Evolutionary conservation across 2,888 invertebrate genomes (phyloP).

Genomic region (Tetropium fuscum): DNA sequence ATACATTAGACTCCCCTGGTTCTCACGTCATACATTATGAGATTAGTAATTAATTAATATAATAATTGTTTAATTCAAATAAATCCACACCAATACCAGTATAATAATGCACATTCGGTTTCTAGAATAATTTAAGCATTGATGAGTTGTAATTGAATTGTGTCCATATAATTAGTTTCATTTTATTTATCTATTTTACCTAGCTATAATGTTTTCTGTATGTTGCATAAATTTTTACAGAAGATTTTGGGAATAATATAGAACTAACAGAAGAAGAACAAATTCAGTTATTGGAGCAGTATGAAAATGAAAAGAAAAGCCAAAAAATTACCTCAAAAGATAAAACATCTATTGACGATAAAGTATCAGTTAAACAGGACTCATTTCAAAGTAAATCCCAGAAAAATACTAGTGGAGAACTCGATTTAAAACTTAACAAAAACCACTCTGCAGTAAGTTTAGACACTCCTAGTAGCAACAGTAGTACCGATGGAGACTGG

Average conservation of each 20-base stretch:
- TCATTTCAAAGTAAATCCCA: conserved; percentile 38
- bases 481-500: conserved; percentile 66
- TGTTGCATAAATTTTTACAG: too few relatives aligned
- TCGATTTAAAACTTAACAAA: conserved; percentile 50
- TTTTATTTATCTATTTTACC: too few relatives aligned
- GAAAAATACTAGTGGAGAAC: conserved; percentile 32
- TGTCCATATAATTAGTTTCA: too few relatives aligned
- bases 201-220: too few relatives aligned
- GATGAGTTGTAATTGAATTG: too few relatives aligned
- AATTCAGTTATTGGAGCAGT: conserved; percentile 74
- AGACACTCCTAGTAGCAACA: conserved; percentile 57
- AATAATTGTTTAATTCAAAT: too few relatives aligned
- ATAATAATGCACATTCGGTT: too few relatives aligned
- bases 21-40: too few relatives aligned
- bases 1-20: too few relatives aligned
- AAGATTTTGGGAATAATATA: conserved; percentile 74
- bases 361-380: conserved; percentile 46
- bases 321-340: conserved; percentile 40
- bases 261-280: conserved; percentile 80
- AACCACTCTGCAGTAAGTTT: conserved; percentile 54
- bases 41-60: too few relatives aligned
- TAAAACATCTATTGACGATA: conserved; percentile 44
- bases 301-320: conserved; percentile 72
- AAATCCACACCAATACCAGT: too few relatives aligned
- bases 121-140: too few relatives aligned